Base-by-base conservation (phyloP, 2,888 invertebrate genomes). In the Apamea monoglypha region DNA sequence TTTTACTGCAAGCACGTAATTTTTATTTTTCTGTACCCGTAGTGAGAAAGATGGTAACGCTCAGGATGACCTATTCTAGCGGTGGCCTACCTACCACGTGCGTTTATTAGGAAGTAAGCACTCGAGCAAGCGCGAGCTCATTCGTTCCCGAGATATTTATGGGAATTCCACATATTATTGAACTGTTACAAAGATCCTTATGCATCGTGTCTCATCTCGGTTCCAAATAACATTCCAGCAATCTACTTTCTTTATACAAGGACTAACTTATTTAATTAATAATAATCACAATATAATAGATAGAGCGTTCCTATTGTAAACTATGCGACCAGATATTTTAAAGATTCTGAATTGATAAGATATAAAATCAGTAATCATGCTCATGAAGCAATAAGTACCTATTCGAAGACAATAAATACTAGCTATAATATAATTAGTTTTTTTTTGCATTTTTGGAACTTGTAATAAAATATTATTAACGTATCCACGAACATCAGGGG, bases 331-430 rank as follows among this genome's bases (percentile, higher is more conserved):
- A 67, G 40, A 72, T 32, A n/a, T 66, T 59, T 47, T 36, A n/a
- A 36, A 64, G 29, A 64, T 79, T 69, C 44, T 21, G n/a, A 80
- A 80, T 73, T 53, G 80, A 80, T 80, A 80, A 74, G 81, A 81
- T 80, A 68, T 12, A 18, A 59, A 59, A 80, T 68, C 36, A 32
- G 36, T 69, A 47, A 69, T 75, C 21, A 69, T 8, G 47, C 32
- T 80, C 32, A 16, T 50, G 32, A 12, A 71, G 25, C 5, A 67
- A 12, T 25, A 72, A 0, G 7, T 36, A 36, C 36, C 36, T 44
- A 67, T n/a, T 56, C 25, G 12, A 18, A 59, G 10, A 50, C 25
- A 36, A 14, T n/a, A 47, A n/a, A 21, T 73, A 36, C 50, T 32
- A 47, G 14, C 47, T 47, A 47, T 12, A 47, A 47, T 47, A 14